Evolutionary conservation across 2,888 invertebrate genomes (phyloP).

Genomic region (Tyria jacobaeae): DNA sequence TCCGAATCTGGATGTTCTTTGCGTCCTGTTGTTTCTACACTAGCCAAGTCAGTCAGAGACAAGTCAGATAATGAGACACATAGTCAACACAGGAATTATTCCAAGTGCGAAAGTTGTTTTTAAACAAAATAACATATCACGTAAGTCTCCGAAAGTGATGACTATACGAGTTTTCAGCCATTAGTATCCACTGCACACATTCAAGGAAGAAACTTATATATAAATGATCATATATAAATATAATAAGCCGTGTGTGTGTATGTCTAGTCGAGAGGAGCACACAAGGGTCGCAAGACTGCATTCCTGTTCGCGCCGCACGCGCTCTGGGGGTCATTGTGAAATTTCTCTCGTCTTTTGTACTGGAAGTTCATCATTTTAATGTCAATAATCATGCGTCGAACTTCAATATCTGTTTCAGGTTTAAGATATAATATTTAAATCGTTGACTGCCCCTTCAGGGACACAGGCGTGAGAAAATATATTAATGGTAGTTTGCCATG

Average conservation of each 20-base stretch:
- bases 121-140: background rate
- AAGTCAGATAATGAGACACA: no score
- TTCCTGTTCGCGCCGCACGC: slow-evolving; percentile 54
- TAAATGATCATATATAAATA: slow-evolving; percentile 11
- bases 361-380: slow-evolving; percentile 14
- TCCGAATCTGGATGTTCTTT: no score
- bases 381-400: background rate
- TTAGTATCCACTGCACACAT: slow-evolving; percentile 37
- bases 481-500: background rate
- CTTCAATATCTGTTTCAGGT: background rate
- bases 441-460: no score
- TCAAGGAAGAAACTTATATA: slow-evolving; percentile 22
- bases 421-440: no score
- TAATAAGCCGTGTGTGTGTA: slow-evolving; percentile 39
- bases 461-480: background rate
- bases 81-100: background rate
- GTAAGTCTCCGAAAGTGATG: slow-evolving; percentile 14
- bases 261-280: slow-evolving; percentile 52
- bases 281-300: slow-evolving; percentile 66
- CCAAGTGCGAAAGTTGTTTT: background rate
- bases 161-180: slow-evolving; percentile 26
- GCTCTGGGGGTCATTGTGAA: slow-evolving; percentile 20
- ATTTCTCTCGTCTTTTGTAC: slow-evolving; percentile 9
- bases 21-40: no score
- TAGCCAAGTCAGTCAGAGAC: no score